Base-by-base conservation (phyloP, 2,113 vertebrate genomes). In the Epinephelus moara region DNA sequence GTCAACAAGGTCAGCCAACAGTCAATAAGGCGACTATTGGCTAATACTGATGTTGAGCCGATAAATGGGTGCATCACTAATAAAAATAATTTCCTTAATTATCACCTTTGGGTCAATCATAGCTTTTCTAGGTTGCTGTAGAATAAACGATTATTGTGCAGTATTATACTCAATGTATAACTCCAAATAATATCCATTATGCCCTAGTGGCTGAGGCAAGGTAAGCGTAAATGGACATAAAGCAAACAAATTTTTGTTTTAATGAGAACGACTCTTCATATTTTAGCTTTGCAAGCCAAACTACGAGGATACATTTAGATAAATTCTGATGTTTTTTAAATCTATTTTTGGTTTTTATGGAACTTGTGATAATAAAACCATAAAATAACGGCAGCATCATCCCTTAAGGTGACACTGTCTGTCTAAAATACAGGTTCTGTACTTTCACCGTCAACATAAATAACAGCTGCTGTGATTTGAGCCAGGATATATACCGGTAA, bases 401-500 rank as follows among this genome's bases (percentile, higher is more conserved):
- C 11, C 17, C 55, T 61, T n/a, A 18, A 40, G 37, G 27, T 57
- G 15, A 70, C 21, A 18, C 15, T 19, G 12, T 53, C 49, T 13
- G n/a, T 67, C 23, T 59, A 47, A 49, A 53, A 57, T 76, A 9
- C 17, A 64, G n/a, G 21, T 81, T 62, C 21, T 73, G 14, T 62
- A 17, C 55, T 53, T 71, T 71, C 23, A 17, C 37, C 10, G 53
- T 17, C 18, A 85, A 87, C 69, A 75, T 76, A 70, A 82, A 87
- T 68, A 85, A 53, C 27, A 79, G 72, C 21, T 18, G 17, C 14
- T 81, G 66, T 63, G 72, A 75, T 86, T 40, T 81, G 64, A 72
- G 73, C 56, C 77, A 75, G 73, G 73, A 85, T 83, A 78, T 74
- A 63, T 76, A 70, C 47, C 53, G 75, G 55, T 92, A 84, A 89